These are phyloP conservation scores for Ooceraea biroi DNA, from an alignment of 1,140 invertebrate genomes.

Conservation along the genomic window DNA sequence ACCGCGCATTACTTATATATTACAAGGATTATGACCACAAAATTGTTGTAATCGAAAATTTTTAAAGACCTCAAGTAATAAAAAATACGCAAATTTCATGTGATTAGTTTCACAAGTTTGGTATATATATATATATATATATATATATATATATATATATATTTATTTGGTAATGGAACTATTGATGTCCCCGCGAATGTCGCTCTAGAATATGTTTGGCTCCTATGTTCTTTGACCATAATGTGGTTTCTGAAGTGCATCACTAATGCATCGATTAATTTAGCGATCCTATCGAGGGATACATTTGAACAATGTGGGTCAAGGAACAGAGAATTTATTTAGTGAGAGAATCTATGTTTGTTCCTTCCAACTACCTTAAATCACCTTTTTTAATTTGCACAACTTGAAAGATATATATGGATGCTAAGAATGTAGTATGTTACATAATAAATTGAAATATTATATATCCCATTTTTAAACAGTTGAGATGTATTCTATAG, in stretches of 20 bases:
- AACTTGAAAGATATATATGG: too few species aligned
- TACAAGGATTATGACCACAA: not conserved
- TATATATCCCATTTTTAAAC: too few species aligned
- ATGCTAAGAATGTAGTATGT: too few species aligned
- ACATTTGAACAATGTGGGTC: not conserved
- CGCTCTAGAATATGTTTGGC: not conserved
- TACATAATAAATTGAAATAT: too few species aligned
- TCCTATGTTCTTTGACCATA: not conserved
- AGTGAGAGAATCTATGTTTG: not conserved
- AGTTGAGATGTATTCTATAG: too few species aligned
- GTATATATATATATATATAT: not conserved
- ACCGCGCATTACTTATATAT: not conserved
- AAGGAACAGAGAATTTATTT: constrained; percentile 33
- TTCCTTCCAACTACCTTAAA: not conserved
- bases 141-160: too few species aligned
- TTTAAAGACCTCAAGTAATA: not conserved
- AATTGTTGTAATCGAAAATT: not conserved
- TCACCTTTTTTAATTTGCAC: not conserved
- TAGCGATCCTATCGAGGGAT: constrained; percentile 1
- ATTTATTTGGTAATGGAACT: not conserved
- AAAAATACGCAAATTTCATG: constrained; percentile 4
- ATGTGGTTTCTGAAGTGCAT: not conserved
- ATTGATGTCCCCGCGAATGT: constrained; percentile 2
- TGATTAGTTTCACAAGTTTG: not conserved
- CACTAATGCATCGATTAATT: constrained; percentile 50